Evolutionary conservation across 2,797 vertebrate species (phyloP).

Genomic region (Leptodactylus fallax): DNA sequence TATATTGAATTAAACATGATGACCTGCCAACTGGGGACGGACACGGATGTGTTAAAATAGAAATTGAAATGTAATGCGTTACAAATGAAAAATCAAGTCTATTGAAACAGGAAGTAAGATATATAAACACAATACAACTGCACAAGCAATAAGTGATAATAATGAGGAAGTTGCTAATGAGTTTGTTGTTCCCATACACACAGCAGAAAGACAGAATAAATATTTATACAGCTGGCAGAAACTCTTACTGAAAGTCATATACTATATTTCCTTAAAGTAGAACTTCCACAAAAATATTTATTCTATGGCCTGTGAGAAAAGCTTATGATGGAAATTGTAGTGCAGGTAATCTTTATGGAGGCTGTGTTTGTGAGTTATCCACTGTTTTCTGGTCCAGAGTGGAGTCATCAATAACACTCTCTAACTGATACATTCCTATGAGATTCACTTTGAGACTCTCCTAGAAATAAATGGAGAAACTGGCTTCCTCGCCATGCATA

Average conservation of each 20-base stretch:
- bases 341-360: too few species aligned
- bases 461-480: too few species aligned
- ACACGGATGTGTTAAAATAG: not conserved
- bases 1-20: not conserved
- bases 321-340: too few species aligned
- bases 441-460: too few species aligned
- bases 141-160: conserved; percentile 44
- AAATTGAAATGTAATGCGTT: conserved; percentile 14
- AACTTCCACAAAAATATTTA: too few species aligned
- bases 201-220: conserved; percentile 3
- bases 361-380: too few species aligned
- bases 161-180: conserved; percentile 50
- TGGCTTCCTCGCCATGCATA: too few species aligned
- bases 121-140: conserved; percentile 32
- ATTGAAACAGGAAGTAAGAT: conserved; percentile 51
- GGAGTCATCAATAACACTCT: too few species aligned
- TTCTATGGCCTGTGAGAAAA: too few species aligned
- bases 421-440: too few species aligned
- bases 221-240: conserved; percentile 24
- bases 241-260: not conserved
- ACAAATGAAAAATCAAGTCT: not conserved
- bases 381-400: too few species aligned
- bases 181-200: conserved; percentile 49
- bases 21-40: not conserved
- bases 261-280: not conserved